A percentile compares a stretch with the other conserved stretches of the same genome.
phyloP scores from a whole-genome alignment of 1,140 invertebrate genomes.

The Rhynchophorus ferrugineus region DNA sequence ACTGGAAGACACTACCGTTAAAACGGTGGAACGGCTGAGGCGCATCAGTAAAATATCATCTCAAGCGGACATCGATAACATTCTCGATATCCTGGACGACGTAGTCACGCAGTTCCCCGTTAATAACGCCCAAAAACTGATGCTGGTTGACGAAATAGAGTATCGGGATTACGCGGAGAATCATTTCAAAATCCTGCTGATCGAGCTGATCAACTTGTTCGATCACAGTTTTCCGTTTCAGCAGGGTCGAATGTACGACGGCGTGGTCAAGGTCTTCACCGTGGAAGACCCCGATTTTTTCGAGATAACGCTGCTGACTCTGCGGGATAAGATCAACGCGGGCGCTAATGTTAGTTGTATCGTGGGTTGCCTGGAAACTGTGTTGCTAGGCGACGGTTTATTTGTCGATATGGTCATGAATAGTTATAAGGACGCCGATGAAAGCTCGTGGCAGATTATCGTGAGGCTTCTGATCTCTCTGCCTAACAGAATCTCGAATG shows the following conservation, averaged over 20 bases:
- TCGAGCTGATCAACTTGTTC: constrained; percentile 43
- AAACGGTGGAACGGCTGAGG: constrained; percentile 33
- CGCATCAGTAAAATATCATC: constrained; percentile 40
- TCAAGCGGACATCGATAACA: constrained; percentile 38
- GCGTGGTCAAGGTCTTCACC: constrained; percentile 42
- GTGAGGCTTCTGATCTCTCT: constrained; percentile 57
- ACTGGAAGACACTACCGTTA: constrained; percentile 15
- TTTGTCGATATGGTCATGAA: constrained; percentile 42
- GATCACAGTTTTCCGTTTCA: constrained; percentile 46
- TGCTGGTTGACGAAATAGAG: constrained; percentile 40
- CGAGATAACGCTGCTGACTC: constrained; percentile 43
- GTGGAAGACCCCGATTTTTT: constrained; percentile 48
- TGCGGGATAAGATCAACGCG: constrained; percentile 42
- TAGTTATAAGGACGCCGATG: constrained; percentile 27
- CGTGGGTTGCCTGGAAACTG: constrained; percentile 41
- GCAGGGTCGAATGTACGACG: constrained; percentile 36
- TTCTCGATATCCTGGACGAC: constrained; percentile 30
- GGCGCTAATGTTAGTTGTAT: constrained; percentile 27
- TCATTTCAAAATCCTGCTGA: constrained; percentile 43
- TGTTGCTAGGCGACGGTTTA: constrained; percentile 51
- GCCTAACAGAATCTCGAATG: constrained; percentile 61
- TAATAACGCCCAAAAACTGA: constrained; percentile 54
- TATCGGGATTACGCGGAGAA: constrained; percentile 39
- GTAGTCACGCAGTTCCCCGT: constrained; percentile 47
- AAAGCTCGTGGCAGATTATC: constrained; percentile 45